A percentile compares a stretch with the other conserved stretches of the same genome.
Evolutionary conservation across 1,140 invertebrate species (phyloP).

Genomic region (Pogonomyrmex californicus): DNA sequence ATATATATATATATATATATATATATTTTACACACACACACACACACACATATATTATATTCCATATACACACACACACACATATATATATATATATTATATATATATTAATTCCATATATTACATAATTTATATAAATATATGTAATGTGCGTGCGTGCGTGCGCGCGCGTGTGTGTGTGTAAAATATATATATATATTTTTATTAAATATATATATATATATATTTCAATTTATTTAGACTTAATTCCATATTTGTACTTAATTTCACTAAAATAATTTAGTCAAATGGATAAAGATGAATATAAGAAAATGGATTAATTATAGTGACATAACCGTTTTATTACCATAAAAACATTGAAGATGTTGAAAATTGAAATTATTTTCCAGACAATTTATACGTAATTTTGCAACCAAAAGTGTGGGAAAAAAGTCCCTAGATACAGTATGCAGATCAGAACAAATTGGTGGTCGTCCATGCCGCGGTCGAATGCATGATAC

Average conservation of each 20-base stretch:
- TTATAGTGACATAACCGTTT: not conserved
- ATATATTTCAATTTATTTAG: no score
- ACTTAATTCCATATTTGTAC: not conserved
- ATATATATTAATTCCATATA: no score
- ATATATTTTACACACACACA: no score
- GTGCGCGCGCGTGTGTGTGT: no score
- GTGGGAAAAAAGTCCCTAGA: constrained; percentile 97
- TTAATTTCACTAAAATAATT: not conserved
- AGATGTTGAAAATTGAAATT: constrained; percentile 36
- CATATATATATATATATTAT: no score
- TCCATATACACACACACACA: no score
- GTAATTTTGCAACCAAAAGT: constrained; percentile 92
- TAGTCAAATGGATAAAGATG: not conserved
- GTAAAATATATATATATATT: no score
- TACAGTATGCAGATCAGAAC: constrained; percentile 90
- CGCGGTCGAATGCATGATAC: constrained; percentile 96
- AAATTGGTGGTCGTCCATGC: constrained; percentile 90
- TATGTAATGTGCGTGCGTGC: no score
- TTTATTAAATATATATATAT: no score
- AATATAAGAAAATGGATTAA: not conserved
- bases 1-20: no score
- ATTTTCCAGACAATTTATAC: constrained; percentile 93
- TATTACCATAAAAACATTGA: not conserved
- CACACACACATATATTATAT: no score
- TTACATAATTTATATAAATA: no score